phyloP scores from a whole-genome alignment of 2,113 vertebrate genomes.

The Chaenocephalus aceratus region DNA sequence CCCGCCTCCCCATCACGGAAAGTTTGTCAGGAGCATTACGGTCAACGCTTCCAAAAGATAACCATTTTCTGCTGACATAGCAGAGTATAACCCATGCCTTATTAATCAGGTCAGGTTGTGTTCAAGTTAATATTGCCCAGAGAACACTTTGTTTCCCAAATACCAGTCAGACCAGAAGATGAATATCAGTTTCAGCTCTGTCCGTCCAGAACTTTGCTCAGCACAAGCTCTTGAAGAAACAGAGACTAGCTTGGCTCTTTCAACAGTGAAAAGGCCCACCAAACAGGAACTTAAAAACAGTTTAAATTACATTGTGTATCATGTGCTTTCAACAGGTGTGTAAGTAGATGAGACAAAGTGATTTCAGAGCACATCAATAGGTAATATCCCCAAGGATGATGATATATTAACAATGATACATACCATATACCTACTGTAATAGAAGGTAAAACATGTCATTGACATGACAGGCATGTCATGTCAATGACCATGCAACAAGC shows the following conservation, averaged over 20 bases:
- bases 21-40: conserved; percentile 1
- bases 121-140: not conserved
- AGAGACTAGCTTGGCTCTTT: no score
- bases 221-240: not conserved
- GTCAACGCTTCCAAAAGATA: conserved; percentile 1
- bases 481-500: not conserved
- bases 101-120: not conserved
- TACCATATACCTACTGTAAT: not conserved
- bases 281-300: not conserved
- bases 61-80: conserved; percentile 1
- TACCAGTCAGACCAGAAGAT: not conserved
- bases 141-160: not conserved
- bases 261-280: not conserved
- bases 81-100: not conserved
- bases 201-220: not conserved
- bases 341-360: not conserved
- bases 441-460: not conserved
- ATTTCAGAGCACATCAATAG: not conserved
- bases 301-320: not conserved
- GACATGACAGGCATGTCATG: not conserved
- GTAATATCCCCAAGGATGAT: no score
- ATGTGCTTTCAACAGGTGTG: not conserved
- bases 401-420: not conserved
- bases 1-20: not conserved
- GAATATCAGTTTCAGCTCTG: not conserved